A percentile compares a stretch with the other conserved stretches of the same genome.
Evolutionary conservation across 2,113 vertebrate species (phyloP).

Genomic region (Crotophaga sulcirostris): DNA sequence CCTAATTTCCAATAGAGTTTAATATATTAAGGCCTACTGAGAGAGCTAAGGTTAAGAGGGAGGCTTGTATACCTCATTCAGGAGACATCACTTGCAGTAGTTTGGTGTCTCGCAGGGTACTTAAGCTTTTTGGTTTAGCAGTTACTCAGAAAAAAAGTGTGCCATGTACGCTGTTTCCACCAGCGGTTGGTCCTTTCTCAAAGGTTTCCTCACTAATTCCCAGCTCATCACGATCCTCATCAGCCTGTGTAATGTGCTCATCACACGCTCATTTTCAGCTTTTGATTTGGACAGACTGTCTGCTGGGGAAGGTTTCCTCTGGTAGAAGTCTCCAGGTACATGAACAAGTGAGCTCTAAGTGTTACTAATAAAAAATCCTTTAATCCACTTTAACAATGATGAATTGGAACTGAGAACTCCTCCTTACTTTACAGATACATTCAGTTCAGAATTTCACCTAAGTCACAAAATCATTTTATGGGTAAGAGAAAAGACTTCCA

Average conservation of each 20-base stretch:
- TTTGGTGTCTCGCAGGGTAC: accelerated
- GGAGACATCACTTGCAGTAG: background rate
- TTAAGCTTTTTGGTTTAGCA: background rate
- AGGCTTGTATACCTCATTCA: background rate
- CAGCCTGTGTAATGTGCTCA: conserved; percentile 50
- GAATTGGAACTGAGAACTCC: conserved; percentile 48
- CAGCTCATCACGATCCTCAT: conserved; percentile 1
- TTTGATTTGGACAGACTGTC: conserved; percentile 50
- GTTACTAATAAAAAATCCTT: conserved; percentile 68
- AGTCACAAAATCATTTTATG: conserved; percentile 17
- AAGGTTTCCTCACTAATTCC: conserved; percentile 38
- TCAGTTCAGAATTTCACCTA: conserved; percentile 44
- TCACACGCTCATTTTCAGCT: conserved; percentile 51
- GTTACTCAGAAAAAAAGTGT: background rate
- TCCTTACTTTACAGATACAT: conserved; percentile 28
- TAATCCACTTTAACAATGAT: conserved; percentile 67
- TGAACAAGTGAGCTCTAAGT: conserved; percentile 61
- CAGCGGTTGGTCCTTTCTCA: background rate
- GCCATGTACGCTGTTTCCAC: background rate
- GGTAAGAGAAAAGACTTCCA: background rate
- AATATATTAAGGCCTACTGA: background rate
- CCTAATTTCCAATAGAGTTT: background rate
- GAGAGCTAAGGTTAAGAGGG: background rate
- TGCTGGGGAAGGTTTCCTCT: conserved; percentile 37
- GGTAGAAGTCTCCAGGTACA: conserved; percentile 54